Evolutionary conservation across 64 coral and sea anemone genomes (phyloP), one percentile per base, ranked within the genome.

Genomic region (Montipora foliosa): DNA sequence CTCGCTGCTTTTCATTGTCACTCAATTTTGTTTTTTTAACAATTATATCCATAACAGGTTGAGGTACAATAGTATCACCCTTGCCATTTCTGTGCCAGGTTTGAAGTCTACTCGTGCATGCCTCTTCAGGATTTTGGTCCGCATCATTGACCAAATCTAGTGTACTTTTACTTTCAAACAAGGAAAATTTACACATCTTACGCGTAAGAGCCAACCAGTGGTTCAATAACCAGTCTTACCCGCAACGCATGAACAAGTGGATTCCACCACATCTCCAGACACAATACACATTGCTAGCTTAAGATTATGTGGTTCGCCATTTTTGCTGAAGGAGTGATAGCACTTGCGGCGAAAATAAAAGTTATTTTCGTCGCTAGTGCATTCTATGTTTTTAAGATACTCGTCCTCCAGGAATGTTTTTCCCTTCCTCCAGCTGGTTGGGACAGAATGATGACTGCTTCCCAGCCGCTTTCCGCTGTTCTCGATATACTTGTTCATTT

Each of bases 221-320:
- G 53, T 57, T 57, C 86, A 57, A 57, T 57, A 57, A 57, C 53
- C 53, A 57, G 53, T 57, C 53, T 57, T 57, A 57, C 53, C 53
- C 44, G 86, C 86, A 14, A 88, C 86, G 51, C 86, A 88, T 53
- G 86, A 88, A 75, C 86, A 75, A 49, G 52, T 49, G 6, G 86
- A 74, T 74, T 88, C 11, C 22, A 55, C 48, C 10, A 90, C 75
- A 17, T 79, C 88, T 79, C 25, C 67, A 44, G 85, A 48, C 37
- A 88, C 46, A 74, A 88, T 74, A 48, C 47, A 47, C 7, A 88
- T 8, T 17, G 85, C 67, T 15, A 88, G 37, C 37, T 88, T 88
- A n/a, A 73, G 48, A 14, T 6, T 3, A 44, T 90, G 88, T 59
- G 88, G 88, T 45, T 37, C 4, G 15, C 79, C 88, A 66, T 90